Evolutionary conservation across 2,113 vertebrate genomes (phyloP).

Genomic region (Irena cyanogastra): DNA sequence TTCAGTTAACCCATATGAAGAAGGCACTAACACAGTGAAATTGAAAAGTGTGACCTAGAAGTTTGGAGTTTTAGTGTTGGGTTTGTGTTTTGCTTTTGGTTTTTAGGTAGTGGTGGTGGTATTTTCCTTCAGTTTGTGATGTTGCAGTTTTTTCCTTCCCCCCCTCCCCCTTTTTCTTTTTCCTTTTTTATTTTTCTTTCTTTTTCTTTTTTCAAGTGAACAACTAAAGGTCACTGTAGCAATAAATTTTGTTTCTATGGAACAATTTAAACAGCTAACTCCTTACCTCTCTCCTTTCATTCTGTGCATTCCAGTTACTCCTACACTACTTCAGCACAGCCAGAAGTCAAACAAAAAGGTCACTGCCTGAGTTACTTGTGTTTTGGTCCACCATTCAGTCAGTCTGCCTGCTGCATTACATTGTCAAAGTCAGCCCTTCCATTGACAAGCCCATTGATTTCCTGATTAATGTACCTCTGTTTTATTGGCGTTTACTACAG

Average conservation of each 20-base stretch:
- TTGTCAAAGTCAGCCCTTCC: slow-evolving; percentile 73
- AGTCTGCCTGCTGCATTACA: slow-evolving; percentile 68
- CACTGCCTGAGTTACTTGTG: slow-evolving; percentile 38
- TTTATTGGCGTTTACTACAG: slow-evolving; percentile 79
- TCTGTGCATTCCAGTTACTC: background rate
- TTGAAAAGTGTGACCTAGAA: background rate
- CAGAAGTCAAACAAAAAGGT: slow-evolving; percentile 49
- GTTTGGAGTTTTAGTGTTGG: background rate
- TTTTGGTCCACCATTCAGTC: slow-evolving; percentile 40
- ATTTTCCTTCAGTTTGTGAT: background rate
- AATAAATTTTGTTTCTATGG: background rate
- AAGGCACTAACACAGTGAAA: background rate
- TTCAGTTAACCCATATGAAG: background rate
- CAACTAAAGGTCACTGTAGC: slow-evolving; percentile 4
- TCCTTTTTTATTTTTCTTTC: rapidly evolving
- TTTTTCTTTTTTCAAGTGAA: background rate
- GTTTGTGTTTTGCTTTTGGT: background rate
- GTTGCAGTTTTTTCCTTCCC: rapidly evolving
- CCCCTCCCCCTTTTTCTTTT: rapidly evolving
- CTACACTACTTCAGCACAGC: background rate
- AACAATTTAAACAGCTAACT: background rate
- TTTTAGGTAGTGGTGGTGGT: background rate
- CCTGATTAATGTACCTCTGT: slow-evolving; percentile 87
- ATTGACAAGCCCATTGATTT: slow-evolving; percentile 84
- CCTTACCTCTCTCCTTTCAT: background rate